A percentile compares a stretch with the other conserved stretches of the same genome.
These are phyloP conservation scores for Therioaphis trifolii DNA, from an alignment of 2,888 invertebrate species.

Conservation along the genomic window DNA sequence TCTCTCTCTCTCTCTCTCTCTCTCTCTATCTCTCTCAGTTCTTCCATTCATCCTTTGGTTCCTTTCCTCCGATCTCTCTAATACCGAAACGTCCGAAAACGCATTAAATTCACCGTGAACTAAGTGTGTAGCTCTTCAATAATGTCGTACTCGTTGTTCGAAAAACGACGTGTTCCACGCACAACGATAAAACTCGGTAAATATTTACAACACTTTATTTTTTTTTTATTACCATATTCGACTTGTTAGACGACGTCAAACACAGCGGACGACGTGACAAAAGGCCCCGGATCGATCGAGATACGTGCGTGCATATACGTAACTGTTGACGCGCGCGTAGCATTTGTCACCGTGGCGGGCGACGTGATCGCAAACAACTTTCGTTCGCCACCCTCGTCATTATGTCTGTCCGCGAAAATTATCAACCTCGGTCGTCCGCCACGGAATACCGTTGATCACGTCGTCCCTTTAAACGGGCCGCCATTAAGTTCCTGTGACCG, in stretches of 20 bases:
- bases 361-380: conserved; percentile 26
- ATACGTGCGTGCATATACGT: background rate
- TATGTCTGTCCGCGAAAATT: background rate
- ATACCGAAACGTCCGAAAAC: no score
- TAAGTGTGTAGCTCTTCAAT: conserved; percentile 27
- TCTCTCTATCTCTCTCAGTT: no score
- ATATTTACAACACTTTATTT: conserved; percentile 24
- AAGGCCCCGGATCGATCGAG: background rate
- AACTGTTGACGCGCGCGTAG: background rate
- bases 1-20: background rate
- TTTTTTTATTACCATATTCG: background rate
- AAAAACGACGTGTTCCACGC: background rate
- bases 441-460: background rate
- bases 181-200: conserved; percentile 26
- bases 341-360: background rate
- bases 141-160: background rate
- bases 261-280: background rate
- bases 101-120: background rate
- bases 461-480: conserved; percentile 41
- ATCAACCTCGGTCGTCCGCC: conserved; percentile 13
- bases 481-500: conserved; percentile 22
- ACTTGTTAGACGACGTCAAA: conserved; percentile 2
- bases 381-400: conserved; percentile 12
- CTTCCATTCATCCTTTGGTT: background rate
- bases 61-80: no score